Conservation (phyloP, 2,888 invertebrate genomes). For the Megamerina dolium region DNA sequence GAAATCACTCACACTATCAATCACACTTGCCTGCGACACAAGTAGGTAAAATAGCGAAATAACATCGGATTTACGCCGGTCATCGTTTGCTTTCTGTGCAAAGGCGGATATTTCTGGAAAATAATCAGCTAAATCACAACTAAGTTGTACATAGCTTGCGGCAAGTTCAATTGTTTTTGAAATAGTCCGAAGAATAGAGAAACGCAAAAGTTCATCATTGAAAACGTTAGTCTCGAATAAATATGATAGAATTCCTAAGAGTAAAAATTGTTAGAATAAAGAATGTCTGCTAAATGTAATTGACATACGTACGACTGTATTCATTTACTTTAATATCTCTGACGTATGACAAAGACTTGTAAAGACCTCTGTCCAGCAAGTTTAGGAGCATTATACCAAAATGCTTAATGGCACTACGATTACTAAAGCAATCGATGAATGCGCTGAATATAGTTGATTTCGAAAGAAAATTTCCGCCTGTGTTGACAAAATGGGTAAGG, state of each 20-base stretch:
- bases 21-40: no score
- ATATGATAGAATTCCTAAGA: constrained; percentile 35
- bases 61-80: constrained; percentile 31
- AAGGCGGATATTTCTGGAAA: constrained; percentile 30
- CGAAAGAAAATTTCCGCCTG: constrained; percentile 28
- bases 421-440: constrained; percentile 34
- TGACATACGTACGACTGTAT: constrained; percentile 33
- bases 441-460: constrained; percentile 31
- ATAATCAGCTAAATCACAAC: constrained; percentile 35
- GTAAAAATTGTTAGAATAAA: not conserved
- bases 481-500: no score
- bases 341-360: constrained; percentile 28
- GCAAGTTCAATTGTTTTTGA: constrained; percentile 36
- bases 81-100: constrained; percentile 21
- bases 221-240: constrained; percentile 35
- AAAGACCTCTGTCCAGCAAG: constrained; percentile 38
- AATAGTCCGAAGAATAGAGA: constrained; percentile 33
- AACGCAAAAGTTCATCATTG: constrained; percentile 26
- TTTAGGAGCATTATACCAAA: constrained; percentile 37
- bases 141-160: constrained; percentile 34
- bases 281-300: not conserved
- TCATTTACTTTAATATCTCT: constrained; percentile 36
- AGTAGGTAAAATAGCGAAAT: constrained; percentile 36
- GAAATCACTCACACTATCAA: no score
- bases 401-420: constrained; percentile 25